Percentiles rank a stretch among this genome's conserved stretches.
These are phyloP conservation scores for Sturnira hondurensis DNA, from an alignment of 2,113 vertebrate genomes.

Conservation along the genomic window DNA sequence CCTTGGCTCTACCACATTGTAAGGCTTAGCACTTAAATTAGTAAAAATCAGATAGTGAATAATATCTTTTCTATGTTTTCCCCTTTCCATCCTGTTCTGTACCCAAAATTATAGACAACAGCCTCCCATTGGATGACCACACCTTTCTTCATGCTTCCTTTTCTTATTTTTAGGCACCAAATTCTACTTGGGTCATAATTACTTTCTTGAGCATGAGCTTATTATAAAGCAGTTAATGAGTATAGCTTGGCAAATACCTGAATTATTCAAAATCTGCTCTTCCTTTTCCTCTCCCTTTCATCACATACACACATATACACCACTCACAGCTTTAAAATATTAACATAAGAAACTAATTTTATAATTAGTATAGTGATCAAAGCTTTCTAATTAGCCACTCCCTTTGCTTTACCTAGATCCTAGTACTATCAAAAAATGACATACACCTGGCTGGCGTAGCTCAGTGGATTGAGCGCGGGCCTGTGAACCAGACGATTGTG, in stretches of 20 bases:
- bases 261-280: slow-evolving; percentile 11
- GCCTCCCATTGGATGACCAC: background rate
- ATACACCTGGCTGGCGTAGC: too few species aligned
- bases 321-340: background rate
- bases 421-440: slow-evolving; percentile 68
- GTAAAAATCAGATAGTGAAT: background rate
- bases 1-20: background rate
- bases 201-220: background rate
- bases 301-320: background rate
- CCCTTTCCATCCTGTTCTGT: accelerated
- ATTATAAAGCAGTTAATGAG: background rate
- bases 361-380: background rate
- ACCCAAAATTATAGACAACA: background rate
- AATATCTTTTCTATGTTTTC: background rate
- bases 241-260: background rate
- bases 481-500: too few species aligned
- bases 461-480: too few species aligned
- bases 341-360: background rate
- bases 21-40: background rate
- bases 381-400: slow-evolving; percentile 44
- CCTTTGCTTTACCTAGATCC: slow-evolving; percentile 70
- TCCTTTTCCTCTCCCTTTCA: background rate
- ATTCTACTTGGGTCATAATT: background rate
- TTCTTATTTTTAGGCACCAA: background rate
- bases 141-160: background rate